Percentiles rank a stretch among this genome's conserved stretches.
Evolutionary conservation across 2,888 invertebrate species (phyloP).

Genomic region (Melinaea marsaeus): DNA sequence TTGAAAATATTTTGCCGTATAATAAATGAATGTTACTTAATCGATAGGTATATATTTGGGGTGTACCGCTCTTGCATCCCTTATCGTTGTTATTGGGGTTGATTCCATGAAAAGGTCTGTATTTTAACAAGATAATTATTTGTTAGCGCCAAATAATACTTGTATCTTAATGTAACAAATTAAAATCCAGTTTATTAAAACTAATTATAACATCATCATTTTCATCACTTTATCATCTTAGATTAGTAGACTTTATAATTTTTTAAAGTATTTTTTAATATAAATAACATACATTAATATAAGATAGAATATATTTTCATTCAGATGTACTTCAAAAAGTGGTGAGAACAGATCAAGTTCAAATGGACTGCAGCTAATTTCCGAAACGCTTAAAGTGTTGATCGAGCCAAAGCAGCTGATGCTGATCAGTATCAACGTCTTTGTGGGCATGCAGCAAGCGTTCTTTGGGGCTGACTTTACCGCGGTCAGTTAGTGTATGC

Average conservation of each 20-base stretch:
- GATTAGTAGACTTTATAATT: too few relatives aligned
- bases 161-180: too few relatives aligned
- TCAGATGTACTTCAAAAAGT: conserved; percentile 66
- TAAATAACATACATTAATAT: too few relatives aligned
- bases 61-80: conserved; percentile 78
- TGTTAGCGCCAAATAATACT: background rate
- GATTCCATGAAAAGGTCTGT: conserved; percentile 78
- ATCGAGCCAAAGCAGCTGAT: conserved; percentile 79
- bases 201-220: too few relatives aligned
- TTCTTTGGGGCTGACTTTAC: conserved; percentile 80
- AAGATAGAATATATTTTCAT: conserved; percentile 2
- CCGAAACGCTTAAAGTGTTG: conserved; percentile 78
- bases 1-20: too few relatives aligned
- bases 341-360: conserved; percentile 51
- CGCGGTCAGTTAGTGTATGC: conserved; percentile 51
- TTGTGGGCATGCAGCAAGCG: conserved; percentile 83
- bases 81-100: conserved; percentile 79
- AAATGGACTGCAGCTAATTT: conserved; percentile 66
- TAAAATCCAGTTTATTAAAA: too few relatives aligned
- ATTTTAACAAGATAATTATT: conserved; percentile 18
- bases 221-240: too few relatives aligned
- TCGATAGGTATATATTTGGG: conserved; percentile 75
- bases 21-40: too few relatives aligned
- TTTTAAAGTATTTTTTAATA: too few relatives aligned
- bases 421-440: conserved; percentile 81